A percentile compares a stretch with the other conserved stretches of the same genome.
phyloP scores from a whole-genome alignment of 1,140 invertebrate species.

The Charaxes varanes region DNA sequence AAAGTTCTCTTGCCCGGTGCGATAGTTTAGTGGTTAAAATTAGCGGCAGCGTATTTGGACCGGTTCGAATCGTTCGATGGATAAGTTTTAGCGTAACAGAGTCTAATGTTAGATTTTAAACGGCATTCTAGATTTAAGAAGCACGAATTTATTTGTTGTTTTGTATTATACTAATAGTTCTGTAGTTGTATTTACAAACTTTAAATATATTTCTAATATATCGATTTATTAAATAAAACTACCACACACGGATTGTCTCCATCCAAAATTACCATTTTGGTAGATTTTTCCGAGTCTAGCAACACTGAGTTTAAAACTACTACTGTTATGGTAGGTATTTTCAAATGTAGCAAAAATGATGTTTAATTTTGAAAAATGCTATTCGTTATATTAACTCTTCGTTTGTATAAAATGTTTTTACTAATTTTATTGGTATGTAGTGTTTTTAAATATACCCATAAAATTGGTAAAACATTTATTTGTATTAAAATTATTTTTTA shows the following conservation, averaged over 20 bases:
- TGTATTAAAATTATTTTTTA: no score
- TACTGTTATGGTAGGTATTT: no score
- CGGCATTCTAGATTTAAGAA: constrained; percentile 60
- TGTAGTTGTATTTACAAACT: constrained; percentile 54
- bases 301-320: no score
- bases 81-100: constrained; percentile 33
- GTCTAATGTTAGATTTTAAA: constrained; percentile 48
- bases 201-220: constrained; percentile 61
- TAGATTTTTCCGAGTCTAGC: constrained; percentile 13
- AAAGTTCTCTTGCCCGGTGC: constrained; percentile 66
- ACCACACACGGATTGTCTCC: constrained; percentile 37
- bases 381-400: no score
- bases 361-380: no score
- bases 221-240: constrained; percentile 32
- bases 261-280: constrained; percentile 31
- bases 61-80: no score
- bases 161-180: constrained; percentile 61
- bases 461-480: no score
- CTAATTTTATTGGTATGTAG: no score
- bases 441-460: no score
- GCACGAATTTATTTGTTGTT: constrained; percentile 73
- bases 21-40: constrained; percentile 41
- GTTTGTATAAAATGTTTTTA: no score
- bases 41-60: constrained; percentile 30
- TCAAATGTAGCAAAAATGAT: no score